Conservation (phyloP, 1,140 invertebrate species). For the Leptinotarsa defecta region DNA sequence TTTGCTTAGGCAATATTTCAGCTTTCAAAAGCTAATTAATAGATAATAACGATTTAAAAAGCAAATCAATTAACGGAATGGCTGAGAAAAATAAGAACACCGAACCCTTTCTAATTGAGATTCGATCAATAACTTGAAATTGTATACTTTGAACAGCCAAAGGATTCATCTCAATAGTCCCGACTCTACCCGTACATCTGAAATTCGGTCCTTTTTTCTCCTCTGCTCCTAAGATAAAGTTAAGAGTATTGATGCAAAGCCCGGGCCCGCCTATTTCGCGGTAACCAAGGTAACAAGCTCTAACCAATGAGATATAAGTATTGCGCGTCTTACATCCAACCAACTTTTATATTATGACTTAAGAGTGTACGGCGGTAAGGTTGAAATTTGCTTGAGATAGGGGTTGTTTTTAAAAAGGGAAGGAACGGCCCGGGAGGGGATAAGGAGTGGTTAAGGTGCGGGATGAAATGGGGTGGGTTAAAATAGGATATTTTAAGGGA, state of each 20-base stretch:
- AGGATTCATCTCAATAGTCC: not conserved
- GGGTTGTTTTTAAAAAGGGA: constrained; percentile 41
- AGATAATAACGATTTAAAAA: not conserved
- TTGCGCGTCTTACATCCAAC: constrained; percentile 45
- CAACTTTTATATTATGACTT: constrained; percentile 45
- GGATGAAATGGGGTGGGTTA: constrained; percentile 33
- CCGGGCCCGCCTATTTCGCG: constrained; percentile 29
- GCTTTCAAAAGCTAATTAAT: not conserved
- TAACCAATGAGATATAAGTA: constrained; percentile 50
- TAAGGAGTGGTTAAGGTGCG: constrained; percentile 43
- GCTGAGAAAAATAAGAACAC: not conserved
- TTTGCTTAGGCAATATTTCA: no score
- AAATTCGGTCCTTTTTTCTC: constrained; percentile 25
- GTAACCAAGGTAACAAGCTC: constrained; percentile 46
- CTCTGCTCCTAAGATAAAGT: constrained; percentile 29
- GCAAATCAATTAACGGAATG: not conserved
- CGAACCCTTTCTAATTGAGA: not conserved
- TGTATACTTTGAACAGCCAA: not conserved
- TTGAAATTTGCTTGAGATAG: constrained; percentile 46
- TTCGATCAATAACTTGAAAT: not conserved
- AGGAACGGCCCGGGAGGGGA: constrained; percentile 31
- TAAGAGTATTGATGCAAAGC: constrained; percentile 33
- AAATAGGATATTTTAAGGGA: constrained; percentile 48
- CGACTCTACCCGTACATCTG: constrained; percentile 5
- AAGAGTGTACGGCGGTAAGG: constrained; percentile 40